These are phyloP conservation scores for Epicauta chinensis DNA, from an alignment of 1,140 invertebrate genomes.

Conservation along the genomic window DNA sequence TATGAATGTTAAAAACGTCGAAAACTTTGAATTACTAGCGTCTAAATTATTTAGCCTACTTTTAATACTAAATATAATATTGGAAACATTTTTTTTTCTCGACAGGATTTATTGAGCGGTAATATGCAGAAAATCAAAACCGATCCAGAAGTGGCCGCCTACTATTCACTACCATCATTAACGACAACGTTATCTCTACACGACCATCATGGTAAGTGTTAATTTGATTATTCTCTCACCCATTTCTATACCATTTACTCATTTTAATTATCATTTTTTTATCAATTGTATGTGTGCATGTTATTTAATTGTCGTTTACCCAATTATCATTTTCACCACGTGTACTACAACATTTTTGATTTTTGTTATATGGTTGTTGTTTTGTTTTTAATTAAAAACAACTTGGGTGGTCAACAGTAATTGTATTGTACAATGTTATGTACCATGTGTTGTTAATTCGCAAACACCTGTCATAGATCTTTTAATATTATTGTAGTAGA, in stretches of 20 bases:
- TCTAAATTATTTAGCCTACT: constrained; percentile 18
- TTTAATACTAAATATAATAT: constrained; percentile 9
- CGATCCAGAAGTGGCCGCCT: constrained; percentile 26
- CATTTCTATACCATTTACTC: neutral
- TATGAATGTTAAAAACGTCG: constrained; percentile 5
- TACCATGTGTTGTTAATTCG: too few relatives aligned
- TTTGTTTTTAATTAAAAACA: neutral
- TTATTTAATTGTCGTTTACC: too few relatives aligned
- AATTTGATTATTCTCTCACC: neutral
- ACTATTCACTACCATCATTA: constrained; percentile 28
- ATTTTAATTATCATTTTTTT: neutral
- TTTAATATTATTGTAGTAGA: too few relatives aligned
- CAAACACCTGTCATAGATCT: too few relatives aligned
- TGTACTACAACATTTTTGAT: neutral
- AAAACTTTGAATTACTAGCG: constrained; percentile 8
- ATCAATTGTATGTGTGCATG: too few relatives aligned
- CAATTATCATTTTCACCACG: neutral
- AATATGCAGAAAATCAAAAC: constrained; percentile 34
- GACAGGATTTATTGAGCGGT: constrained; percentile 25
- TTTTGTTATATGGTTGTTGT: neutral
- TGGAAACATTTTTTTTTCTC: constrained; percentile 10
- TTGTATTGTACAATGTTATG: too few relatives aligned
- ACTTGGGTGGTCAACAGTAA: neutral
- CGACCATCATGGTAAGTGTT: constrained; percentile 16
- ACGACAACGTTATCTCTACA: constrained; percentile 24